Evolutionary conservation across 2,888 invertebrate species (phyloP), one percentile per base, ranked within the genome.

Genomic region (Deilephila porcellus): DNA sequence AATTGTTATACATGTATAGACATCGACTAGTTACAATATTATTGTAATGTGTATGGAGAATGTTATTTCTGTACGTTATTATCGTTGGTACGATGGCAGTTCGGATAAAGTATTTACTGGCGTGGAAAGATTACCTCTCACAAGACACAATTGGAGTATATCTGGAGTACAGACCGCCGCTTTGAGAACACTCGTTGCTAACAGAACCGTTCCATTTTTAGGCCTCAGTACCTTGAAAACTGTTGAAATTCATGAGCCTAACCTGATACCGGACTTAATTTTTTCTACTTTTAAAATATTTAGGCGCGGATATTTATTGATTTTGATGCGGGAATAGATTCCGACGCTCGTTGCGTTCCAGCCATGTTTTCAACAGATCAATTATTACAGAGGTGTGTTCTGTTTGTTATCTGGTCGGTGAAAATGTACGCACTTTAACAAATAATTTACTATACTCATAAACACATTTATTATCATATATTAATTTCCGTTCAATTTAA

Each of bases 201-300:
- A 56, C 56, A n/a, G 19, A 32, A 32, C 32, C 32, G 62, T 62
- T 62, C 32, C 62, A 62, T 32, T 62, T 56, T 62, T 62, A 62
- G 62, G 29, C 19, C 4, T 19, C 29, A 34, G 29, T 56, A n/a
- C 62, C 62, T 62, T 62, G 62, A 29, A 62, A 62, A 19, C 32
- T 19, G 56, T 7, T 45, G 56, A 56, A 56, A 56, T 62, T 19
- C 62, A 32, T 32, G 17, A 62, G 62, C 32, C 62, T 62, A 19
- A 62, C 17, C 17, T 32, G 29, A 62, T 56, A n/a, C 56, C 62
- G 32, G 19, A 17, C 32, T 32, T 62, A 32, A 32, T 62, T 62
- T 62, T 29, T 62, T 32, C 19, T 4, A 62, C 32, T 62, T 32
- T 34, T 19, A 62, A 62, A 29, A 62, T 32, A 25, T 60, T 60